Conservation (phyloP, 1,140 invertebrate genomes). For the Drosophila trapezifrons region DNA sequence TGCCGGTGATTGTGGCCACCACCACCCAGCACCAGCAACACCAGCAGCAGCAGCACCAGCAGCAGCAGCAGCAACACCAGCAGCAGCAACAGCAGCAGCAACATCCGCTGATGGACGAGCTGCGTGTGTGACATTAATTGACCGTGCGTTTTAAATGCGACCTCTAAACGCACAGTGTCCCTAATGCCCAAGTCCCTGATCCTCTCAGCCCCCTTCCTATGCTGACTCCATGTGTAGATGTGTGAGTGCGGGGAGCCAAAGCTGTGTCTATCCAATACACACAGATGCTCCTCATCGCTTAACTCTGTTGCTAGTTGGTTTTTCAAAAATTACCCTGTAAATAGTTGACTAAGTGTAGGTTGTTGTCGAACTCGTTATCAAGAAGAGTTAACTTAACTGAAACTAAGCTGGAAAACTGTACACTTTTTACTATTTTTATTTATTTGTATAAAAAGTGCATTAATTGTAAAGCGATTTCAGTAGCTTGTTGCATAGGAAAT, state of each 20-base stretch:
- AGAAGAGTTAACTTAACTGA: conserved; percentile 18
- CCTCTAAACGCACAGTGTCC: conserved; percentile 75
- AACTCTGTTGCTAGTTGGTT: conserved; percentile 40
- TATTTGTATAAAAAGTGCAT: background rate
- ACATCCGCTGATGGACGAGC: conserved; percentile 88
- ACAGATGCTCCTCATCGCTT: conserved; percentile 15
- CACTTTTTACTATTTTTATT: background rate
- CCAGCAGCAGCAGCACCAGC: conserved; percentile 70
- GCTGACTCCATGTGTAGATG: conserved; percentile 13
- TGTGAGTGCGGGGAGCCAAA: conserved; percentile 13
- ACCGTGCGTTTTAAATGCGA: conserved; percentile 84
- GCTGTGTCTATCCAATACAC: conserved; percentile 33
- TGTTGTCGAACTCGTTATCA: conserved; percentile 41
- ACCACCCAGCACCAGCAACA: conserved; percentile 85
- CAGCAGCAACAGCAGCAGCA: conserved; percentile 84
- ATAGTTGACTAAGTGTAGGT: conserved; percentile 40
- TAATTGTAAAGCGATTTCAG: background rate
- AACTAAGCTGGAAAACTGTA: background rate
- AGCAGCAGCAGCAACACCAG: conserved; percentile 83
- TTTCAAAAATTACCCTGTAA: conserved; percentile 29
- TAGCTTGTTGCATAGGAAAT: background rate
- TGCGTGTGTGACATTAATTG: conserved; percentile 90
- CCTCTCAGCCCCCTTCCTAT: background rate
- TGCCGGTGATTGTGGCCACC: conserved; percentile 69
- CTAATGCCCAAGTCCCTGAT: background rate